These are phyloP conservation scores for Embiotoca jacksoni DNA, from an alignment of 2,113 vertebrate species.

Conservation along the genomic window DNA sequence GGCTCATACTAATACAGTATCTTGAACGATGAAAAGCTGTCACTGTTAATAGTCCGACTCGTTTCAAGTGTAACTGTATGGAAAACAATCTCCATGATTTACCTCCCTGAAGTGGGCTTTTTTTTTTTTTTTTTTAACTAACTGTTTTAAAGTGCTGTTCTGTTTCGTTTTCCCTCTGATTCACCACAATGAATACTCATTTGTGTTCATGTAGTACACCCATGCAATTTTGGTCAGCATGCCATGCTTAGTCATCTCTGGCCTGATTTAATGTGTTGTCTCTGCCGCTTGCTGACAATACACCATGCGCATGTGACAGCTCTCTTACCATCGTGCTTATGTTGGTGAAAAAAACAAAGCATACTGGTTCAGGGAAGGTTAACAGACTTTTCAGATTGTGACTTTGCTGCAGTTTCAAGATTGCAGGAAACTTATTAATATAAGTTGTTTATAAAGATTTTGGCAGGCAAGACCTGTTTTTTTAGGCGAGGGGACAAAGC, in stretches of 20 bases:
- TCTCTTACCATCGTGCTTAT: background rate
- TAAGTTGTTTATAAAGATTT: too few relatives aligned
- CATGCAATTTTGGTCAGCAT: background rate
- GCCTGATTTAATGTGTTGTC: too few relatives aligned
- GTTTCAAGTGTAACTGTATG: conserved; percentile 36
- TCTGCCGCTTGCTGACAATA: too few relatives aligned
- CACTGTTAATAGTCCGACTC: conserved; percentile 17
- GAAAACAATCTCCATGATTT: conserved; percentile 20
- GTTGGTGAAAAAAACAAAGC: too few relatives aligned
- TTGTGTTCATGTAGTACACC: background rate
- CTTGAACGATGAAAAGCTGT: conserved; percentile 49
- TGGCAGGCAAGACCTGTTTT: too few relatives aligned
- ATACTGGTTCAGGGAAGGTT: too few relatives aligned
- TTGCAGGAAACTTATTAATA: too few relatives aligned
- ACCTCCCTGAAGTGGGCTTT: conserved; percentile 7
- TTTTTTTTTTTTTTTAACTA: conserved; percentile 7
- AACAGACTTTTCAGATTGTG: too few relatives aligned
- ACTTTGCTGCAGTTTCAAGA: too few relatives aligned
- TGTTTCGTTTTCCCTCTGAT: conserved; percentile 9
- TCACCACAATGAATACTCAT: background rate
- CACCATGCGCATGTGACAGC: background rate
- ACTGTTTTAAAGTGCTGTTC: conserved; percentile 5
- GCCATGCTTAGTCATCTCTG: conserved; percentile 11
- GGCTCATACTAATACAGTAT: conserved; percentile 24
- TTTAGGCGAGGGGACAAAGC: too few relatives aligned